Percentiles rank a stretch among this genome's conserved stretches.
These are phyloP conservation scores for Diorhabda elongata DNA, from an alignment of 1,140 invertebrate species.

Conservation along the genomic window DNA sequence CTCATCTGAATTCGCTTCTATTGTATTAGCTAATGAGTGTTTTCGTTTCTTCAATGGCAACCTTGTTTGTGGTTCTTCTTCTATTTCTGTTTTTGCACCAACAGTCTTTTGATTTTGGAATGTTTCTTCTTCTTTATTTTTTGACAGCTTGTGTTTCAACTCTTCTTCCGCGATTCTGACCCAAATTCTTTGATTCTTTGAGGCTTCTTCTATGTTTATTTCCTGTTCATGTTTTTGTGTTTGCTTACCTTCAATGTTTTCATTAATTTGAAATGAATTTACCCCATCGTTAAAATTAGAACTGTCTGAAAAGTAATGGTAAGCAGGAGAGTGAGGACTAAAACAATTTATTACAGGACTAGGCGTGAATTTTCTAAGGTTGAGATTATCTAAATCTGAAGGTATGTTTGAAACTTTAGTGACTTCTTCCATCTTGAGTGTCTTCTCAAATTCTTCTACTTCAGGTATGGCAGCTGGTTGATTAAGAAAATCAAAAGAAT, in stretches of 20 bases:
- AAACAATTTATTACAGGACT: slow-evolving; percentile 17
- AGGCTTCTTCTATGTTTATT: not conserved
- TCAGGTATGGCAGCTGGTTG: slow-evolving; percentile 24
- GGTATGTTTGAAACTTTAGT: slow-evolving; percentile 16
- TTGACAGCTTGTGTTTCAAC: not conserved
- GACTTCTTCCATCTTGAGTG: slow-evolving; percentile 20
- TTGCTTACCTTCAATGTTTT: not conserved
- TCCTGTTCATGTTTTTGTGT: not conserved
- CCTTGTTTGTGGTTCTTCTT: slow-evolving; percentile 26
- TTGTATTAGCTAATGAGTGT: slow-evolving; percentile 23
- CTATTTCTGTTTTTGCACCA: slow-evolving; percentile 5
- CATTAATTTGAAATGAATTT: not conserved
- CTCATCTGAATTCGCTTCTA: slow-evolving; percentile 14
- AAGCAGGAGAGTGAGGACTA: slow-evolving; percentile 8
- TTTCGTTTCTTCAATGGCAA: slow-evolving; percentile 38
- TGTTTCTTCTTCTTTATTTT: not conserved
- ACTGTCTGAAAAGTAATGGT: slow-evolving; percentile 6
- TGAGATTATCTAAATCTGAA: slow-evolving; percentile 16
- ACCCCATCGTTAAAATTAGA: not conserved
- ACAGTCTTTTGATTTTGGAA: no score
- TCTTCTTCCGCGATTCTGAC: no score
- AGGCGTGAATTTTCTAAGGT: slow-evolving; percentile 11
- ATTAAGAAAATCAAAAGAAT: not conserved
- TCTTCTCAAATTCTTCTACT: slow-evolving; percentile 26
- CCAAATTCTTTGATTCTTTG: not conserved